Base-by-base conservation (phyloP, 2,113 vertebrate species). In the Dryoscopus gambensis region DNA sequence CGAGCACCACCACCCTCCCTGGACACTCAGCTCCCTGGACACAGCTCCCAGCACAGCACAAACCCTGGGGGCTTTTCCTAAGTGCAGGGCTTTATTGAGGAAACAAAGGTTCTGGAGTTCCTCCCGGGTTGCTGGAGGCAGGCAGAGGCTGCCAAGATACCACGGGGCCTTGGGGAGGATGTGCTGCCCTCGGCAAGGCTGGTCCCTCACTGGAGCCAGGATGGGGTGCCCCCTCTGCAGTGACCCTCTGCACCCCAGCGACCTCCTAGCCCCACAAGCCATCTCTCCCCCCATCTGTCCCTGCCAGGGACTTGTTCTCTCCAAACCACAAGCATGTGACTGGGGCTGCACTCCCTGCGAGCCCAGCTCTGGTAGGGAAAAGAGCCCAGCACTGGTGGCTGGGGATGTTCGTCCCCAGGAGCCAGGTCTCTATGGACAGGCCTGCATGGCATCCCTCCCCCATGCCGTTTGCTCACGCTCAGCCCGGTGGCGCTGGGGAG, bases 401-500 rank as follows among this genome's bases (percentile, higher is more conserved):
- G 11, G 13, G n/a, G 21, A 9, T 5, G 6, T 15, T 44, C 17
- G 9, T 70, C 39, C 39, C 73, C 6, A 1, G 53, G 27, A 55
- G 3, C 31, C 19, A 7, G 30, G 1, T 31, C 21, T 40, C 40
- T n/a, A 15, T 0, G 9, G 24, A 1, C 40, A 40, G 47, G 10
- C 33, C 47, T 37, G 10, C 1, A 0, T 11, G 2, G 14, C 33
- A 15, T 33, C 44, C 35, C 50, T 40, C 37, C 37, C 30, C n/a
- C 6, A 0, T 2, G 11, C 2, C 0, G 0, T 40, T 47, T 15
- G 46, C 90, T 77, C 73, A 73, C 2, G 0, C 30, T 64, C 22
- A 2, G 31, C 30, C 69, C 57, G 9, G 39, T 7, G 6, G 35
- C 0, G 0, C 19, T 16, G 39, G 12, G 47, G 53, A 91, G 25